These are phyloP conservation scores for Ariopsis seemanni DNA, from an alignment of 2,113 vertebrate genomes.

Conservation along the genomic window DNA sequence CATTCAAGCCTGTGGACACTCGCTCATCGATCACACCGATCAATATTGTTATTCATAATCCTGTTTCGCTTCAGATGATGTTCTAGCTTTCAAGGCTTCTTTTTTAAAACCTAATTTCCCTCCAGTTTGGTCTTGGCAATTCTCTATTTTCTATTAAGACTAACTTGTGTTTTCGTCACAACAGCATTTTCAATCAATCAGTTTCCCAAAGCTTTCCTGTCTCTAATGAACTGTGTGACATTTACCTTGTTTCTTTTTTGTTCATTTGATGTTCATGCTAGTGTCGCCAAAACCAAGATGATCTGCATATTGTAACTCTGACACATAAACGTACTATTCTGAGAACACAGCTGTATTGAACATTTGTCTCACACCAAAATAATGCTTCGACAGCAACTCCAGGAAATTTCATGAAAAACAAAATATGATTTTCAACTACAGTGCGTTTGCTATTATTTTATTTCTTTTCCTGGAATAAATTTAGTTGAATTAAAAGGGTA, in stretches of 20 bases:
- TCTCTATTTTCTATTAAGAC: background rate
- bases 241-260: no score
- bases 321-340: no score
- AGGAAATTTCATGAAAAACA: background rate
- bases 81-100: background rate
- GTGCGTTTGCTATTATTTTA: background rate
- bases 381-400: background rate
- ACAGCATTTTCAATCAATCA: no score
- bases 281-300: no score
- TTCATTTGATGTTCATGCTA: no score
- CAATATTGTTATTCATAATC: constrained; percentile 23
- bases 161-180: no score
- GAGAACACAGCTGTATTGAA: no score
- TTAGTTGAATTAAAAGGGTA: background rate
- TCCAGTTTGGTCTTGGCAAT: background rate
- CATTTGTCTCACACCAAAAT: background rate
- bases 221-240: no score
- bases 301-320: no score
- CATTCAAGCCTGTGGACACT: background rate
- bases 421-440: background rate
- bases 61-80: background rate
- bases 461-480: background rate
- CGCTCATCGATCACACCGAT: background rate
- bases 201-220: no score
- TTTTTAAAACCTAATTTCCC: background rate